Base-by-base conservation (phyloP, 2,113 vertebrate genomes). In the Ammodytes marinus region DNA sequence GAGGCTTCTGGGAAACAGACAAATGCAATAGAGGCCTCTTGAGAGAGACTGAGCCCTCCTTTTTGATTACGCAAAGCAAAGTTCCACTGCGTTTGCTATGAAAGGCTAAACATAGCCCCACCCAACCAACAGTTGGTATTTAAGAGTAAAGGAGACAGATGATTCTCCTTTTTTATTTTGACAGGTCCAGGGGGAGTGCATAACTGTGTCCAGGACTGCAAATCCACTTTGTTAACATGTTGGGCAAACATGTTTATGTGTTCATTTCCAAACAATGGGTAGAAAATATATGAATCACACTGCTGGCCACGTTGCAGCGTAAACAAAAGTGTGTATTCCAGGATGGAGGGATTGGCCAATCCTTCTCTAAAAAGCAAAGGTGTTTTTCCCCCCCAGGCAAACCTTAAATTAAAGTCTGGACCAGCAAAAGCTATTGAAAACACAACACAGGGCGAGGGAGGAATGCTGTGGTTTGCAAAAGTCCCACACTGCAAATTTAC, bases 341-440 rank as follows among this genome's bases (percentile, higher is more conserved):
- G 77, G 74, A 80, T 46, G 77, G 81, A 82, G 53, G 65, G 35
- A 78, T 55, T 74, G 74, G 65, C 58, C 71, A 78, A 59, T 69
- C 61, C 61, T 15, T 58, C 66, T 19, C 39, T 40, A 60, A 78
- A 77, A 75, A 64, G 52, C 66, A 45, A 69, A 73, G 12, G 46
- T 10, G 43, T 4, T 53, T 72, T 63, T 82, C 79, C 19, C 10
- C 14, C 6, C 27, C 53, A 59, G 42, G 67, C 49, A 64, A 80
- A 83, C 70, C 71, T 81, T 79, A 79, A 86, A 87, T 89, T 85
- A 87, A 88, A 87, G 50, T 70, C 69, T n/a, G 82, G 76, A 86
- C 76, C 6, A 45, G 77, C 66, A 73, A 53, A 79, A 69, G 57
- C 68, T 58, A 47, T 75, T 88, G 70, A 85, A 79, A 84, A 85